Evolutionary conservation across 2,113 vertebrate genomes (phyloP).

Genomic region (Condylura cristata): DNA sequence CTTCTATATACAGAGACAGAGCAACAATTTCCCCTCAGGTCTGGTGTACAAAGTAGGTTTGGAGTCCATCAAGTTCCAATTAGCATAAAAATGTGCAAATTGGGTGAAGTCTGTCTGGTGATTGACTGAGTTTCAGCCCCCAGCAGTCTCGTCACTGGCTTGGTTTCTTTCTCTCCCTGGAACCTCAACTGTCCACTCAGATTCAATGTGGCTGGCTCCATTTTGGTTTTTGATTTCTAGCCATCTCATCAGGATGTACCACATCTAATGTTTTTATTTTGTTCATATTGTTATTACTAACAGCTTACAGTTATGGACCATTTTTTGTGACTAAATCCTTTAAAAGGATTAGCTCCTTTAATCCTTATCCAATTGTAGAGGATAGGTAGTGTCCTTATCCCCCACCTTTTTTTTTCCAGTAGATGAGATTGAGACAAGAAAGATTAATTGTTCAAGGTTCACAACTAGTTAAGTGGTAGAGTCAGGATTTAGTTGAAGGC

Average conservation of each 20-base stretch:
- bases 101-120: neutral
- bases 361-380: neutral
- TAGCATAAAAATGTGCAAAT: neutral
- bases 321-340: slow-evolving; percentile 15
- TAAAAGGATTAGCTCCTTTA: slow-evolving; percentile 20
- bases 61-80: neutral
- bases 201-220: neutral
- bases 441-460: neutral
- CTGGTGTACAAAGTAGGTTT: neutral
- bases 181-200: neutral
- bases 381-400: neutral
- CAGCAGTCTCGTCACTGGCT: neutral
- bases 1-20: neutral
- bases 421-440: neutral
- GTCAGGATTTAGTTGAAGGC: neutral
- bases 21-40: neutral
- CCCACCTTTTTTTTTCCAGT: neutral
- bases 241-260: neutral
- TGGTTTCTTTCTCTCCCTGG: neutral
- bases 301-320: neutral
- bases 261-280: slow-evolving; percentile 50
- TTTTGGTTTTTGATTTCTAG: neutral
- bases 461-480: neutral
- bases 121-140: neutral
- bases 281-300: slow-evolving; percentile 8